Evolutionary conservation across 53 echinoderm and acorn worm species (phyloP), one percentile per base, ranked within the genome.

Genomic region (Mesocentrotus franciscanus): DNA sequence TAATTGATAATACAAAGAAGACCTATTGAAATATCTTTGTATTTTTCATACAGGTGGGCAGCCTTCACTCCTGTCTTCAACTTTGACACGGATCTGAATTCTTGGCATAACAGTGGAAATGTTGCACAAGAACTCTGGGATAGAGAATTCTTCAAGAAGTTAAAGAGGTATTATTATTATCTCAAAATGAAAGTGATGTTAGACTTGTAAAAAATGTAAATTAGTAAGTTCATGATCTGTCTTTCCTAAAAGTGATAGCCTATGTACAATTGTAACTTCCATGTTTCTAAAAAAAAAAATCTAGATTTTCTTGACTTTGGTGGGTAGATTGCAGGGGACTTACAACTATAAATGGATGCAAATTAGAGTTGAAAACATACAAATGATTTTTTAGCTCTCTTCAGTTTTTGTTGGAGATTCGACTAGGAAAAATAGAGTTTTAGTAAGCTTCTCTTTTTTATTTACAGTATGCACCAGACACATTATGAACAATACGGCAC

Each of bases 401-500:
- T 2, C 0, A 12, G 2, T 10, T 10, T 74, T 71, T 74, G 29
- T 74, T 74, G 29, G 30, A 74, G 10, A 2, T 74, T 9, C 32
- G 30, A 0, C 24, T 74, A 30, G 10, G 14, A 12, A 71, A 32
- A 78, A 1, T 33, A 14, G 35, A 14, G 78, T 34, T 24, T 71
- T 9, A 16, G 35, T 33, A 10, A 13, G 34, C 39, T 59, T 91
- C 64, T 20, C 64, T 18, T 39, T 17, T 39, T 39, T 35, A 12
- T 71, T 78, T 13, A 24, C 49, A 94, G 93, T 85, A 20, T 92
- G 33, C 94, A 96, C 26, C 94, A 95, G 20, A 95, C 95, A 1
- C 96, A 96, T 64, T 97, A 96, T 87, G 97, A 97, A 61, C 97
- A 97, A 56, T 97, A 85, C 81, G 97, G 97, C 76, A 95, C 91